Percentiles rank a stretch among this genome's conserved stretches.
Conservation (phyloP, 2,888 invertebrate species). For the Elegia similella region DNA sequence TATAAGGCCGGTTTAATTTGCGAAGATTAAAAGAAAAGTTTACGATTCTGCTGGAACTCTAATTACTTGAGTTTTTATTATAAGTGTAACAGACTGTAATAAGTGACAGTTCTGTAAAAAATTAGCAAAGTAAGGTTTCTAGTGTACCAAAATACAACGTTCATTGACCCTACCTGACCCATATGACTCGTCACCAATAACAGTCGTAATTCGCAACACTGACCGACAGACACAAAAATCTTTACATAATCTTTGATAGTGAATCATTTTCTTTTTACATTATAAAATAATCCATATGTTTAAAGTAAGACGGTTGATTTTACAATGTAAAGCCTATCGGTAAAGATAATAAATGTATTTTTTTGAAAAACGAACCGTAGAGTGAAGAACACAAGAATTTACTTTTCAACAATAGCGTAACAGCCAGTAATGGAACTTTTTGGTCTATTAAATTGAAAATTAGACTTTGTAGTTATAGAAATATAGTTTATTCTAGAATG, state of each 20-base stretch:
- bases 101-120: too few species aligned
- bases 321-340: background rate
- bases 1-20: too few species aligned
- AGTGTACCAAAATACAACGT: slow-evolving; percentile 19
- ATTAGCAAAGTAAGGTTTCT: background rate
- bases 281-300: background rate
- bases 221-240: slow-evolving; percentile 64
- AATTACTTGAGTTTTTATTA: too few species aligned
- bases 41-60: too few species aligned
- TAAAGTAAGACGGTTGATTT: background rate
- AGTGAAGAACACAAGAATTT: background rate
- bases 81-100: too few species aligned
- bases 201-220: slow-evolving; percentile 45
- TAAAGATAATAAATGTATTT: background rate
- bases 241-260: slow-evolving; percentile 46
- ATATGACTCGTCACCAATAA: slow-evolving; percentile 2
- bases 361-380: background rate
- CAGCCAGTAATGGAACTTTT: background rate
- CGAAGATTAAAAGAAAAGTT: too few species aligned
- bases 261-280: background rate
- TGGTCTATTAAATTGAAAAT: slow-evolving; percentile 13
- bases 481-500: slow-evolving; percentile 22
- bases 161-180: slow-evolving; percentile 31
- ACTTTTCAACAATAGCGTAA: background rate
- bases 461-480: background rate